Evolutionary conservation across 1,140 invertebrate genomes (phyloP).

Genomic region (Zaprionus capensis): DNA sequence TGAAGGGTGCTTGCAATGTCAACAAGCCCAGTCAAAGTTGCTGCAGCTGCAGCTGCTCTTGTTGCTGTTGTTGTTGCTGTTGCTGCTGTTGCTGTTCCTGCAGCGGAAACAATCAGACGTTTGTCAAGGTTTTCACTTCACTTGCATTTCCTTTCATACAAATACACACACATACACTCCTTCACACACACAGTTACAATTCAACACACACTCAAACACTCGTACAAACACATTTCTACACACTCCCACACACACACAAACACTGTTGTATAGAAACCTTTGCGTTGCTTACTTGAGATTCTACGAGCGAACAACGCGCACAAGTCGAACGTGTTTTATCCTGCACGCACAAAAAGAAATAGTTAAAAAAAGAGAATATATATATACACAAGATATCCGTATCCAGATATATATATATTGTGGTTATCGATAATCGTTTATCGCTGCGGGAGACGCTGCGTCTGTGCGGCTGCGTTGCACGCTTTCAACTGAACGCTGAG

Average conservation of each 20-base stretch:
- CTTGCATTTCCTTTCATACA: slow-evolving; percentile 37
- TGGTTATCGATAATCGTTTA: slow-evolving; percentile 24
- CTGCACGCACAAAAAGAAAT: slow-evolving; percentile 6
- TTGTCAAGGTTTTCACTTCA: slow-evolving; percentile 37
- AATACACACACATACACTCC: slow-evolving; percentile 5
- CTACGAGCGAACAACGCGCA: slow-evolving; percentile 1
- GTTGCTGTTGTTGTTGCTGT: no score
- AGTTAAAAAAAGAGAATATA: slow-evolving; percentile 18
- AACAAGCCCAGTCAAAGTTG: slow-evolving; percentile 25
- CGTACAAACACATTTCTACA: background rate
- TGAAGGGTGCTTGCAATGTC: slow-evolving; percentile 23
- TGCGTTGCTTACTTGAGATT: slow-evolving; percentile 41
- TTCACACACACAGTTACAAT: slow-evolving; percentile 2
- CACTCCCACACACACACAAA: slow-evolving; percentile 7
- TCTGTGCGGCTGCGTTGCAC: slow-evolving; percentile 80
- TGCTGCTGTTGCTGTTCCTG: slow-evolving; percentile 8
- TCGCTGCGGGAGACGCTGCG: slow-evolving; percentile 52
- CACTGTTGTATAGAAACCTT: background rate
- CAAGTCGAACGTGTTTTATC: slow-evolving; percentile 31
- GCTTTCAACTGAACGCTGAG: slow-evolving; percentile 70
- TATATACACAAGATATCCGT: slow-evolving; percentile 2
- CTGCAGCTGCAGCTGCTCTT: slow-evolving; percentile 24
- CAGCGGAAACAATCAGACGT: slow-evolving; percentile 25
- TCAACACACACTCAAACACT: background rate
- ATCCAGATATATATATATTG: background rate